Percentiles rank a stretch among this genome's conserved stretches.
phyloP scores from a whole-genome alignment of 2,888 invertebrate species.

The Torymus aiolomorphi region DNA sequence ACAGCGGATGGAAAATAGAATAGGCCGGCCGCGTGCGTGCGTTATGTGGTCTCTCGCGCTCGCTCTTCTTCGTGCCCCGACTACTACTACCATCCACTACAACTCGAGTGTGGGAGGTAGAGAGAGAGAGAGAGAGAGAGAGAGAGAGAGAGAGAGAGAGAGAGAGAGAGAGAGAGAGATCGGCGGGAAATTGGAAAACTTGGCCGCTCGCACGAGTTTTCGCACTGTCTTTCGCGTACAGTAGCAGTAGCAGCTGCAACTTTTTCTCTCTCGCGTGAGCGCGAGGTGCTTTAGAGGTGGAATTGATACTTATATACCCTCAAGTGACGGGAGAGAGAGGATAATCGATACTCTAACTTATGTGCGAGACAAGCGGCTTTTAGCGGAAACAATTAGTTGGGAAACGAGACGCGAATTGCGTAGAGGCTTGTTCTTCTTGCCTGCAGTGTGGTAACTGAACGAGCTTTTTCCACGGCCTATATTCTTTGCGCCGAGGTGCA shows the following conservation, averaged over 20 bases:
- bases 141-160: no score
- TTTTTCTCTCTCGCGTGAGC: background rate
- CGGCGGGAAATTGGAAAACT: slow-evolving; percentile 68
- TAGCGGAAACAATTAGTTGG: slow-evolving; percentile 29
- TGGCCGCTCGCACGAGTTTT: slow-evolving; percentile 52
- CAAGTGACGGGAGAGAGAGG: background rate
- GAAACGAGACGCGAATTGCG: background rate
- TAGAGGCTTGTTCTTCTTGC: no score
- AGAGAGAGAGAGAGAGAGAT: no score
- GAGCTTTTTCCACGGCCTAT: no score
- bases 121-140: no score
- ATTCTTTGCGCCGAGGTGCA: no score
- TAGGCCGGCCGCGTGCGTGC: slow-evolving; percentile 57
- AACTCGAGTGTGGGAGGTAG: no score
- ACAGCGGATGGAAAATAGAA: slow-evolving; percentile 62
- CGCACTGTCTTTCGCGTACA: slow-evolving; percentile 13
- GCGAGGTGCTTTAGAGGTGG: background rate
- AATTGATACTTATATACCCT: slow-evolving; percentile 34
- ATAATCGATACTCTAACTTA: slow-evolving; percentile 28
- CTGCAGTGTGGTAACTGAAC: no score
- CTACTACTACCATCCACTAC: slow-evolving; percentile 46
- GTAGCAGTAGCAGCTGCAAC: background rate
- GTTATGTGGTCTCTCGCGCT: slow-evolving; percentile 54
- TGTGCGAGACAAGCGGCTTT: slow-evolving; percentile 3
- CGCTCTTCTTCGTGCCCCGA: slow-evolving; percentile 60